Percentiles rank a stretch among this genome's conserved stretches.
Evolutionary conservation across 2,888 invertebrate genomes (phyloP).

Genomic region (Apodemia hepburni): DNA sequence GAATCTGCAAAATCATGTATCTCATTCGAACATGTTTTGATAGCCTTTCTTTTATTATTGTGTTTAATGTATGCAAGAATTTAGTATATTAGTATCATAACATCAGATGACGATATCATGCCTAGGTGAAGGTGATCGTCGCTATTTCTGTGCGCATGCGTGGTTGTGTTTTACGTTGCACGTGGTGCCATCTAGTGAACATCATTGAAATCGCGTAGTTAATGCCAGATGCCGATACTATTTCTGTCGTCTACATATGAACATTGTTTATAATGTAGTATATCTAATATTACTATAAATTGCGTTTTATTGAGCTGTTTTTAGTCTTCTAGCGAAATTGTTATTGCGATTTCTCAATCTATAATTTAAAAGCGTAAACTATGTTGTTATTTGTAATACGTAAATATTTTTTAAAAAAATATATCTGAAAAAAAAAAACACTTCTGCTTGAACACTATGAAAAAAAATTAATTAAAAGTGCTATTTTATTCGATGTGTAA

Average conservation of each 20-base stretch:
- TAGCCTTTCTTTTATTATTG: neutral
- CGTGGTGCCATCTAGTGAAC: constrained; percentile 68
- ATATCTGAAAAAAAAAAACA: no score
- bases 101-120: constrained; percentile 43
- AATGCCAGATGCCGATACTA: constrained; percentile 64
- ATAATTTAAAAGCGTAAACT: neutral
- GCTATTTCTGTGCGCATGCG: constrained; percentile 74
- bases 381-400: neutral
- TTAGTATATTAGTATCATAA: constrained; percentile 39
- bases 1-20: neutral
- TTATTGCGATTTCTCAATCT: neutral
- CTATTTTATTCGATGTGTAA: neutral
- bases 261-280: constrained; percentile 40
- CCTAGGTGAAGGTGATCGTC: constrained; percentile 77
- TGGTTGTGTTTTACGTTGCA: constrained; percentile 41
- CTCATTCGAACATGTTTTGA: neutral
- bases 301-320: constrained; percentile 23
- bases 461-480: neutral
- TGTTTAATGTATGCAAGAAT: constrained; percentile 9
- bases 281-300: constrained; percentile 23
- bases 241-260: constrained; percentile 49
- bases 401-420: no score
- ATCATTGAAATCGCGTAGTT: constrained; percentile 47
- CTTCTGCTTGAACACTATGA: no score
- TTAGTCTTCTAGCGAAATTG: neutral